Evolutionary conservation across 2,888 invertebrate species (phyloP).

Genomic region (Cephus pygmeus): DNA sequence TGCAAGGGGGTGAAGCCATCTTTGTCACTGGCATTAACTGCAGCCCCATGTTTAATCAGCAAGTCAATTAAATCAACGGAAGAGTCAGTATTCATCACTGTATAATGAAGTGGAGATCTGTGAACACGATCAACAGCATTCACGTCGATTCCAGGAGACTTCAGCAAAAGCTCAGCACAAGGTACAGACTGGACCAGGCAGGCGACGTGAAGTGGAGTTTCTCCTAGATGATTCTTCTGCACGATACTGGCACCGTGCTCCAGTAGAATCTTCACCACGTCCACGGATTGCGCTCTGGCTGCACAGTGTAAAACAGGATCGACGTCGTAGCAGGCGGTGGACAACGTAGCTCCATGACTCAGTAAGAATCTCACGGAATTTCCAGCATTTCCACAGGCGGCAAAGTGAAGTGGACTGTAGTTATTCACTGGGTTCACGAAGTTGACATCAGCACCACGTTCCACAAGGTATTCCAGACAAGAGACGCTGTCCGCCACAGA

Average conservation of each 20-base stretch:
- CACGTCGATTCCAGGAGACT: conserved; percentile 52
- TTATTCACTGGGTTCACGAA: conserved; percentile 42
- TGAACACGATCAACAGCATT: conserved; percentile 62
- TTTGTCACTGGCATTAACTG: conserved; percentile 61
- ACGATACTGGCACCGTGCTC: conserved; percentile 64
- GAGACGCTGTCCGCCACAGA: conserved; percentile 81
- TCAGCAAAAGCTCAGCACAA: conserved; percentile 57
- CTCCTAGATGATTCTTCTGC: conserved; percentile 61
- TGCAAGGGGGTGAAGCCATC: conserved; percentile 66
- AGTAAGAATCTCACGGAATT: conserved; percentile 64
- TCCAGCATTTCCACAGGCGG: conserved; percentile 67
- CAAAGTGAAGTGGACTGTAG: conserved; percentile 68
- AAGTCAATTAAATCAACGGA: conserved; percentile 55
- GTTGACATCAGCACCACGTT: conserved; percentile 79
- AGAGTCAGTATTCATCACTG: conserved; percentile 62
- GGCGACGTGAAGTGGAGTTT: conserved; percentile 69
- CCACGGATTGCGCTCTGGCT: conserved; percentile 54
- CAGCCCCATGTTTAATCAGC: conserved; percentile 53
- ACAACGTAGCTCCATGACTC: conserved; percentile 61
- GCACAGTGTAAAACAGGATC: conserved; percentile 70
- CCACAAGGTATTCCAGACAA: conserved; percentile 75
- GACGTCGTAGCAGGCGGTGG: conserved; percentile 45
- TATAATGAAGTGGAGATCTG: conserved; percentile 65
- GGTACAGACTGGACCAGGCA: conserved; percentile 58
- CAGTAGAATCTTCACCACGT: conserved; percentile 62